These are phyloP conservation scores for Lycaon pictus DNA, from an alignment of 2,113 vertebrate genomes.

Conservation along the genomic window DNA sequence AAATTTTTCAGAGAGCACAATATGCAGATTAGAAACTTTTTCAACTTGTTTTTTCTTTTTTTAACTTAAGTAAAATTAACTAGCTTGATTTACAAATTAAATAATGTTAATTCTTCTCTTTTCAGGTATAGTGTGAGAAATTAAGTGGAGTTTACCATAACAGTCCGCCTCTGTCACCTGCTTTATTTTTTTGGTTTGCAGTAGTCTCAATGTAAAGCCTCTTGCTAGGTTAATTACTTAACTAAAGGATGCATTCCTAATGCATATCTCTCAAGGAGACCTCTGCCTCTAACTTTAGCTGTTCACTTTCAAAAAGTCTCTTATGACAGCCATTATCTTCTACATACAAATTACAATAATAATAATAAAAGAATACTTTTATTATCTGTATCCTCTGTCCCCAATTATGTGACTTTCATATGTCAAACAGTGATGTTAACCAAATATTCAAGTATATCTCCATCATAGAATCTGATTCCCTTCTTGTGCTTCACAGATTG, in stretches of 20 bases:
- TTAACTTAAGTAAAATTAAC: neutral
- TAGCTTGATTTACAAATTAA: neutral
- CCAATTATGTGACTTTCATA: neutral
- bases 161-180: fast-evolving
- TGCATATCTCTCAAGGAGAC: neutral
- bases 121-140: neutral
- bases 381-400: neutral
- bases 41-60: neutral
- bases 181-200: neutral
- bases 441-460: neutral
- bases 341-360: neutral
- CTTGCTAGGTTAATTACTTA: neutral
- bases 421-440: neutral
- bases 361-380: neutral
- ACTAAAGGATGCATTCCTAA: neutral
- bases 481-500: neutral
- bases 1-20: neutral
- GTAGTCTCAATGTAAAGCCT: neutral
- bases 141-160: neutral
- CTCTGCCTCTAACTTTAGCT: neutral
- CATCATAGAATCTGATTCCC: neutral
- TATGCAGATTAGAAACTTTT: neutral
- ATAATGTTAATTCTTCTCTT: neutral
- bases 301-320: neutral
- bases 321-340: neutral